Conservation (phyloP, 1,140 invertebrate species). For the Argopecten irradians region DNA sequence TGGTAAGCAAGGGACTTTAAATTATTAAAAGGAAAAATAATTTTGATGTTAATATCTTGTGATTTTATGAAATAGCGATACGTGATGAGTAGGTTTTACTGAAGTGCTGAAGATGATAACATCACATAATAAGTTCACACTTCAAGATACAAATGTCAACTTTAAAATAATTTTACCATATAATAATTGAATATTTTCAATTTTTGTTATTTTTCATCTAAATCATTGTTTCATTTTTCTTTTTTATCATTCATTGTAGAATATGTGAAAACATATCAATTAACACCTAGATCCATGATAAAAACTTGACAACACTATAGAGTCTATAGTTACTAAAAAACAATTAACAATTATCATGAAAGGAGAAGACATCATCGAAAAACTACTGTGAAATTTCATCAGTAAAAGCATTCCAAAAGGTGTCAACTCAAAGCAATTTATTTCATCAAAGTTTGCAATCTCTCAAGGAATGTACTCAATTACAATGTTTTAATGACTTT, state of each 20-base stretch:
- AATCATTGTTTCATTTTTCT: background rate
- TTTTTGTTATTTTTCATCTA: background rate
- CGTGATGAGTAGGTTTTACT: background rate
- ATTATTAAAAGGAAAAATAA: background rate
- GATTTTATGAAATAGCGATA: background rate
- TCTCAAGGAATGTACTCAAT: background rate
- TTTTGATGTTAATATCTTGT: background rate
- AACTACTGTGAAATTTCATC: background rate
- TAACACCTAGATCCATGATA: background rate
- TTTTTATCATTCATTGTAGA: background rate
- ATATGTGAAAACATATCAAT: background rate
- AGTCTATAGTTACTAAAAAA: background rate
- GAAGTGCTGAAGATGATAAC: background rate
- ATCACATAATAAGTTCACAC: background rate
- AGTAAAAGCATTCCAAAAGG: background rate
- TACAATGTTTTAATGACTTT: background rate
- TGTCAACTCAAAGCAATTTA: background rate
- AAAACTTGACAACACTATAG: background rate
- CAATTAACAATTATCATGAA: background rate
- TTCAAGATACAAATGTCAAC: background rate
- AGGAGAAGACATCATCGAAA: background rate
- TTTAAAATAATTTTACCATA: no score
- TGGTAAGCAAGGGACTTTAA: background rate
- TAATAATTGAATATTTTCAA: background rate
- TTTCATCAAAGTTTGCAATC: background rate